Base-by-base conservation (phyloP, 2,888 invertebrate genomes). In the Acanthoscelides obtectus region DNA sequence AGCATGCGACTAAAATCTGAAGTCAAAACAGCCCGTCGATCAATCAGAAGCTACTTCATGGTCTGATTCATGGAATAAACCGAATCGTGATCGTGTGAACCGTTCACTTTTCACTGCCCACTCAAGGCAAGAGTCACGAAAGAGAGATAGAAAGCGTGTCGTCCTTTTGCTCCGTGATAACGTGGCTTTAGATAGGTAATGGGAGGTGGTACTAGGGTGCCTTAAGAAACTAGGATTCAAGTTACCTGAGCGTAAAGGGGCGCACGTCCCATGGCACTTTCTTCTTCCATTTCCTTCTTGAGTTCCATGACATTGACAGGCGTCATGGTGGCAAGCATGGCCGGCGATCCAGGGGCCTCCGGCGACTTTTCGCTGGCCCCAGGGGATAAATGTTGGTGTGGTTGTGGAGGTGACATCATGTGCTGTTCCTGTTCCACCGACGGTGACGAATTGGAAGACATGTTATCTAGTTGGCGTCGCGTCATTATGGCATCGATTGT, bases 271-370 rank as follows among this genome's bases (percentile, higher is more conserved):
- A 90, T 88, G 80, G 86, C 86, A 80, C 91, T 90, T 80, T 89
- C 89, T 73, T 89, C 89, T 81, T 90, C 90, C 87, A 90, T 89
- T 81, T 90, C 90, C 73, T 90, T 90, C 80, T 90, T 86, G 71
- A 91, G 88, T 81, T 94, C 94, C 80, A 94, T 89, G 64, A 94
- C 94, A 82, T 93, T 94, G 77, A 94, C 94, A 72, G 94, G 94
- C 74, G 94, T 94, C 94, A 95, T 95, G 81, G 94, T 94, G 77
- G 94, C 93, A 78, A 95, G 88, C 86, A 94, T 92, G 75, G 92
- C 90, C 79, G 92, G 92, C 79, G 90, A 92, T 86, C 90, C 86
- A 69, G 90, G 90, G 67, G 90, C 89, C 77, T 88, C 87, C 72
- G 88, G 84, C 22, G 86, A 85, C 69, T 85, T 80, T 68, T 83